phyloP scores from a whole-genome alignment of 2,797 vertebrate genomes.

The Mallotus villosus region DNA sequence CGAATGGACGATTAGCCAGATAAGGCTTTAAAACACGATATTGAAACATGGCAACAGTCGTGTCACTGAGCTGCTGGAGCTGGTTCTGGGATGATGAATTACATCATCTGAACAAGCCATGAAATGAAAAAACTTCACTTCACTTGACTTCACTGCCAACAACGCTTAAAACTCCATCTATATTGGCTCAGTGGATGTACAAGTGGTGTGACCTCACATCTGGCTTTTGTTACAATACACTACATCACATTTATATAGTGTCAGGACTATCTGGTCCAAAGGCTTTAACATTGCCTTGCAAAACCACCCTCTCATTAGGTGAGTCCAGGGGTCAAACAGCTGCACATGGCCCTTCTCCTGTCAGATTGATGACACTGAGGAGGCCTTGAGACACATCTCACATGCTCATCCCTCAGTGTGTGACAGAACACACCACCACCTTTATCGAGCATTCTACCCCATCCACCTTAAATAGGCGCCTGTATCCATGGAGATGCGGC shows the following conservation, averaged over 20 bases:
- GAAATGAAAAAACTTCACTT: slow-evolving; percentile 53
- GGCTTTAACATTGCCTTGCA: slow-evolving; percentile 16
- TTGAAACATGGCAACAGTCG: slow-evolving; percentile 43
- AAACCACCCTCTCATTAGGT: slow-evolving; percentile 51
- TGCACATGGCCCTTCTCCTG: slow-evolving; percentile 35
- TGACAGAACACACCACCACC: slow-evolving; percentile 31
- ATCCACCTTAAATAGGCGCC: slow-evolving; percentile 44
- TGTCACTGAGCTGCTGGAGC: slow-evolving; percentile 44
- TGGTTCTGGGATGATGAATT: slow-evolving; percentile 62
- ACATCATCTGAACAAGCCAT: slow-evolving; percentile 45
- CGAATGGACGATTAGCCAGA: not conserved
- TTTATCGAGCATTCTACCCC: slow-evolving; percentile 33
- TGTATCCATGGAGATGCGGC: slow-evolving; percentile 25
- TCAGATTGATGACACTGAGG: slow-evolving; percentile 62
- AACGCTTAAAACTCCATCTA: slow-evolving; percentile 44
- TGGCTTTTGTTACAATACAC: slow-evolving; percentile 45
- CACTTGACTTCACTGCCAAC: slow-evolving; percentile 48
- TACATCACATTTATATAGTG: slow-evolving; percentile 55
- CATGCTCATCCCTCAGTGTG: slow-evolving; percentile 43
- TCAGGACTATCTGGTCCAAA: slow-evolving; percentile 48
- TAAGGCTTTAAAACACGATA: slow-evolving; percentile 10
- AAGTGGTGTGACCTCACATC: slow-evolving; percentile 49
- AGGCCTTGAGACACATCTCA: slow-evolving; percentile 56
- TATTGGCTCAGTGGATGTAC: slow-evolving; percentile 56
- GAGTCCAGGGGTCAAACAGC: slow-evolving; percentile 58